Base-by-base conservation (phyloP, 2,113 vertebrate genomes). In the Morone chrysops region DNA sequence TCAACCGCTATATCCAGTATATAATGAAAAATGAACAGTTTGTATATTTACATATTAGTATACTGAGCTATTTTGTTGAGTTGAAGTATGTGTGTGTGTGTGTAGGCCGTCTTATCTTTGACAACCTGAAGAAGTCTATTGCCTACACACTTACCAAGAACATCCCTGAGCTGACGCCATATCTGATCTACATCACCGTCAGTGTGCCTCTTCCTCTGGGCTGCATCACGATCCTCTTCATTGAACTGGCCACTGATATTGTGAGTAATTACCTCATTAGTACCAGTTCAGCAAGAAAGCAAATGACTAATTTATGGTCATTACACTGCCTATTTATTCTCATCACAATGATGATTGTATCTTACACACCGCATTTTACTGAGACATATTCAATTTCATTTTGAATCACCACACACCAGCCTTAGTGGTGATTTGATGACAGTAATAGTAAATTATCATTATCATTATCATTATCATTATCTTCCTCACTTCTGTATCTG, bases 181-280 rank as follows among this genome's bases (percentile, higher is more conserved):
- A 96, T 85, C 95, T 97, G 63, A 96, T 97, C 86, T 97, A 96
- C 90, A 97, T 97, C 93, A 97, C 96, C 0, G 95, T 95, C 91
- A 97, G 96, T 1, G 94, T 97, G 62, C 97, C 97, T 5, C 94
- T 97, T 47, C 97, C 97, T 38, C 87, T 97, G 0, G 96, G 96
- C 3, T 97, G 96, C 83, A 97, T 97, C 95, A 97, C 97, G 75
- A 97, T 97, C 84, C 96, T 97, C 86, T 97, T 97, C 91, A 97
- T 97, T 4, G 96, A 97, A 50, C 94, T 97, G 81, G 96, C 96
- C 92, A 97, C 96, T 0, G 96, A 97, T 84, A 97, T 97, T 2
- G 97, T 97, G 91, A 96, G 97, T 82, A 8, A 61, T 22, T 25
- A 36, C 12, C 5, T 25, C 22, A 56, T 78, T 18, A 25, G 22